Percentiles rank a stretch among this genome's conserved stretches.
phyloP scores from a whole-genome alignment of 2,113 vertebrate species.

The Eulacestoma nigropectus region DNA sequence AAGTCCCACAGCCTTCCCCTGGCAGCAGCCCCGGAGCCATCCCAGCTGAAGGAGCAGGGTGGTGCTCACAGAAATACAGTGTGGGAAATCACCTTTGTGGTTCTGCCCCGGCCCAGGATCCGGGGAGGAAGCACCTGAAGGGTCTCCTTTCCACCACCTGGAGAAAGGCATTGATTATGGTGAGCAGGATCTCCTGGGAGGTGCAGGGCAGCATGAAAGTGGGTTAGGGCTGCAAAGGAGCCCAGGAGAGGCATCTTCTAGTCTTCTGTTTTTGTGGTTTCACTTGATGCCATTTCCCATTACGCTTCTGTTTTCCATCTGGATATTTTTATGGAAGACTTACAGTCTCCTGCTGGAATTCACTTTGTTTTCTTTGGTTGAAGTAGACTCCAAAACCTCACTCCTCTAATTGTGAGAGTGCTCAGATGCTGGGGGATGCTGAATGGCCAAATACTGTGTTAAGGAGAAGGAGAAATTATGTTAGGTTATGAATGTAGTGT shows the following conservation, averaged over 20 bases:
- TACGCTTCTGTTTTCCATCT: rapidly evolving
- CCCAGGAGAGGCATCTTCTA: background rate
- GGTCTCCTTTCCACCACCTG: background rate
- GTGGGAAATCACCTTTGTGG: rapidly evolving
- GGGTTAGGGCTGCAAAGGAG: background rate
- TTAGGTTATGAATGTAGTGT: background rate
- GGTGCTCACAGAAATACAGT: background rate
- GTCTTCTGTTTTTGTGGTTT: background rate
- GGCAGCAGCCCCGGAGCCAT: background rate
- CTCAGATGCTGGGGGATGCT: background rate
- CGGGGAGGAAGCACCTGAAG: background rate
- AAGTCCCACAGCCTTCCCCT: background rate
- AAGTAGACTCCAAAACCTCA: background rate
- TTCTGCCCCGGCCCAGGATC: background rate
- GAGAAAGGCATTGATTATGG: background rate
- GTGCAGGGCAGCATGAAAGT: too few relatives aligned
- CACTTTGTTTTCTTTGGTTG: background rate
- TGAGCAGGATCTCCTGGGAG: background rate
- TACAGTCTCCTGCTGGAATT: background rate
- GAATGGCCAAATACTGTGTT: background rate
- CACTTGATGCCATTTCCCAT: background rate
- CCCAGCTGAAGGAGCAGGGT: background rate
- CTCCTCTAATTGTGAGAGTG: background rate
- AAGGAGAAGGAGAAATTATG: background rate
- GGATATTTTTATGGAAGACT: background rate